Evolutionary conservation across 1,140 invertebrate species (phyloP), one percentile per base, ranked within the genome.

Genomic region (Hylaeus volcanicus): DNA sequence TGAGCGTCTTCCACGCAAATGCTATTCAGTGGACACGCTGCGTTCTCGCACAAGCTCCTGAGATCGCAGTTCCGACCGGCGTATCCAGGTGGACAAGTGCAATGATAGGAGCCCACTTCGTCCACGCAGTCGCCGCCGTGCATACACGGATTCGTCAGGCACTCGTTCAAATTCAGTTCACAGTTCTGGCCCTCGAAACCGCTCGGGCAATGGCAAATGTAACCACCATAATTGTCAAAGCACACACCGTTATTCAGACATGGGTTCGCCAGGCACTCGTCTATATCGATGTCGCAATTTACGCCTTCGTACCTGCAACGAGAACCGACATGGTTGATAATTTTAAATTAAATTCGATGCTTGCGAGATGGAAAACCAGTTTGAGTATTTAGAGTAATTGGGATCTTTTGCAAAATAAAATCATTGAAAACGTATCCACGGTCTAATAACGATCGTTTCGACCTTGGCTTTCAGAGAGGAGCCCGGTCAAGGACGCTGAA

Each of bases 171-270:
- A 81, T 93, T 93, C 81, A 94, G 89, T 88, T 97, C 95, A 93
- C 97, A 98, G 82, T 96, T 96, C 60, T 94, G 94, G 8, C 98
- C 98, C 55, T 95, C 96, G 94, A 96, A 99, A 61, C 98, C 98
- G 15, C 94, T 93, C 58, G 95, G 94, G 93, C 98, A 99, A 68
- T 96, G 95, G 90, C 98, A 99, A 82, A 96, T 95, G 92, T 96
- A 97, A 56, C 95, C 94, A 12, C 96, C 97, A 88, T 97, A 97
- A 74, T 95, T 96, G 90, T 97, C 96, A 90, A 96, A 97, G 92
- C 97, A 97, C 9, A 94, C 92, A 39, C 97, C 96, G 0, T 95
- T 95, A 93, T 97, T 97, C 12, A 95, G 93, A 93, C 98, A 98
- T 0, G 97, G 96, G 85, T 94, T 95, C 48, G 94, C 92, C 8